phyloP scores from a whole-genome alignment of 2,888 invertebrate species.

The Catonia carolina region DNA sequence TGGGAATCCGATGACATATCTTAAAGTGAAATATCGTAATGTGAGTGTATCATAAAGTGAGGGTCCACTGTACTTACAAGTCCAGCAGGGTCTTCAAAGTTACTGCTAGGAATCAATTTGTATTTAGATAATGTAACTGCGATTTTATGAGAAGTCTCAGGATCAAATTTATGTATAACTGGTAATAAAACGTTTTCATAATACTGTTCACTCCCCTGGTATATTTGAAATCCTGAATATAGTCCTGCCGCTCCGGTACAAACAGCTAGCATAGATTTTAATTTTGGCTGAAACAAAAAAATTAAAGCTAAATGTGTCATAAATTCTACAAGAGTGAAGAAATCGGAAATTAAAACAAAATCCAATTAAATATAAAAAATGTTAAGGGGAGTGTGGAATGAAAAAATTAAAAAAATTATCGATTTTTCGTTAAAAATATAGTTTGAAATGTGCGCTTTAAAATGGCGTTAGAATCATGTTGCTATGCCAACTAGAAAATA shows the following conservation, averaged over 20 bases:
- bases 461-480: too few relatives aligned
- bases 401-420: too few relatives aligned
- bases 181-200: conserved; percentile 70
- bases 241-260: conserved; percentile 57
- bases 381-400: too few relatives aligned
- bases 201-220: conserved; percentile 70
- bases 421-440: too few relatives aligned
- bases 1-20: too few relatives aligned
- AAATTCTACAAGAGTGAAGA: too few relatives aligned
- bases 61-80: conserved; percentile 57
- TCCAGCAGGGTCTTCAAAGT: conserved; percentile 53
- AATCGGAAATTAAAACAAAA: too few relatives aligned
- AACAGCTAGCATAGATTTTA: conserved; percentile 58
- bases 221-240: conserved; percentile 61
- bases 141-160: conserved; percentile 76
- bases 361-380: too few relatives aligned
- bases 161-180: conserved; percentile 57
- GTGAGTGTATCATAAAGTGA: too few relatives aligned
- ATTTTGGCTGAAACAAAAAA: conserved; percentile 50
- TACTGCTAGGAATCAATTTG: conserved; percentile 59
- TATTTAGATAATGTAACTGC: conserved; percentile 71
- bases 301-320: background rate
- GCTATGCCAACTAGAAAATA: too few relatives aligned
- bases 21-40: too few relatives aligned
- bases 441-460: too few relatives aligned